phyloP scores from a whole-genome alignment of 2,888 invertebrate genomes.

The Mythimna pallens region DNA sequence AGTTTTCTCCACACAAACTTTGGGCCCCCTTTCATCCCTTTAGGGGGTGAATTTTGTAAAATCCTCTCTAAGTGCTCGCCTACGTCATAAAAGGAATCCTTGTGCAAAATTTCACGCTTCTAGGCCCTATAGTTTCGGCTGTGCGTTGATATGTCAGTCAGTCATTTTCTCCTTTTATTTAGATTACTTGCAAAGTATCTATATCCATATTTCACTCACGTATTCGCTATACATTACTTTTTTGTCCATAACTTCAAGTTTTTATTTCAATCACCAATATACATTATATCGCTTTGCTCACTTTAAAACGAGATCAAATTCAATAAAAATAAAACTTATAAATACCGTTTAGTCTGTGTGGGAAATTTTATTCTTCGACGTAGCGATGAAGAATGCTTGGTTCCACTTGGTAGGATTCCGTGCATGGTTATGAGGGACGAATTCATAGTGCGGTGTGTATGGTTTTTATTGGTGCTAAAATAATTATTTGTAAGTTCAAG shows the following conservation, averaged over 20 bases:
- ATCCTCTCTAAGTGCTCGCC: too few species aligned
- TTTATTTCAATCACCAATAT: background rate
- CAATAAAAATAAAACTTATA: constrained; percentile 46
- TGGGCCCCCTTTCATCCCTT: too few species aligned
- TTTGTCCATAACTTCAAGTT: background rate
- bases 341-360: constrained; percentile 23
- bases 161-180: too few species aligned
- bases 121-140: too few species aligned
- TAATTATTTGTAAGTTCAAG: too few species aligned
- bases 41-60: too few species aligned
- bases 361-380: constrained; percentile 54
- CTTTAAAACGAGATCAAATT: constrained; percentile 22
- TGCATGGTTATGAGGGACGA: constrained; percentile 44
- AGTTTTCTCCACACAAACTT: too few species aligned
- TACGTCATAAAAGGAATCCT: too few species aligned
- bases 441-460: constrained; percentile 63
- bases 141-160: too few species aligned
- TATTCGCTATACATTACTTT: background rate
- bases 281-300: background rate
- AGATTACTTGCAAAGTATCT: too few species aligned
- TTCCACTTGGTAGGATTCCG: constrained; percentile 63
- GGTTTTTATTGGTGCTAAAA: background rate
- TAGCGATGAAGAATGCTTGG: constrained; percentile 68
- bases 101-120: too few species aligned
- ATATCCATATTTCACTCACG: too few species aligned